Percentiles rank a stretch among this genome's conserved stretches.
phyloP scores from a whole-genome alignment of 2,113 vertebrate genomes.

The Panurus biarmicus region DNA sequence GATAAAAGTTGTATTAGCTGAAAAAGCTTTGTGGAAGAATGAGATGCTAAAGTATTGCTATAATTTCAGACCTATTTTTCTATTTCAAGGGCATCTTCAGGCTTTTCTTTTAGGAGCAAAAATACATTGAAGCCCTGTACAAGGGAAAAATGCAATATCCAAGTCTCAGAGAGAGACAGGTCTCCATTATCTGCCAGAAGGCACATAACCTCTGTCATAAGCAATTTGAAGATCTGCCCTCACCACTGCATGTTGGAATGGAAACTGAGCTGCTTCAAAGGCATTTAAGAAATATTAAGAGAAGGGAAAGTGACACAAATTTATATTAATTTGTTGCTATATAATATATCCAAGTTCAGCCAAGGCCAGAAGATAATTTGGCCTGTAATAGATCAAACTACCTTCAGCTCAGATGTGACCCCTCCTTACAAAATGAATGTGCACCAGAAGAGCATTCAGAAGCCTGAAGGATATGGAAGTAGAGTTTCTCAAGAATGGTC shows the following conservation, averaged over 20 bases:
- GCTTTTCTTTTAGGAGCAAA: neutral
- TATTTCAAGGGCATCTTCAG: neutral
- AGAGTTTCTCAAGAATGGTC: neutral
- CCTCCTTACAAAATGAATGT: neutral
- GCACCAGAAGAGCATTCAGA: neutral
- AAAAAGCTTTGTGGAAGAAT: neutral
- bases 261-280: neutral
- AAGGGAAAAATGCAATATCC: neutral
- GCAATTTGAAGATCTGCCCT: constrained; percentile 15
- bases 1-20: neutral
- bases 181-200: constrained; percentile 2
- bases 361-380: neutral
- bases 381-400: neutral
- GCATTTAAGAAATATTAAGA: neutral
- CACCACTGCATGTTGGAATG: neutral
- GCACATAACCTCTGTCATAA: constrained; percentile 16
- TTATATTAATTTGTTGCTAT: neutral
- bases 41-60: neutral
- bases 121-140: neutral
- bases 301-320: neutral
- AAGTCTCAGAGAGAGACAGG: neutral
- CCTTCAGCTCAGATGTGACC: neutral
- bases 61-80: neutral
- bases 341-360: neutral
- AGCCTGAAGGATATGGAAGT: neutral